Evolutionary conservation across 2,888 invertebrate species (phyloP).

Genomic region (Clepsis dumicolana): DNA sequence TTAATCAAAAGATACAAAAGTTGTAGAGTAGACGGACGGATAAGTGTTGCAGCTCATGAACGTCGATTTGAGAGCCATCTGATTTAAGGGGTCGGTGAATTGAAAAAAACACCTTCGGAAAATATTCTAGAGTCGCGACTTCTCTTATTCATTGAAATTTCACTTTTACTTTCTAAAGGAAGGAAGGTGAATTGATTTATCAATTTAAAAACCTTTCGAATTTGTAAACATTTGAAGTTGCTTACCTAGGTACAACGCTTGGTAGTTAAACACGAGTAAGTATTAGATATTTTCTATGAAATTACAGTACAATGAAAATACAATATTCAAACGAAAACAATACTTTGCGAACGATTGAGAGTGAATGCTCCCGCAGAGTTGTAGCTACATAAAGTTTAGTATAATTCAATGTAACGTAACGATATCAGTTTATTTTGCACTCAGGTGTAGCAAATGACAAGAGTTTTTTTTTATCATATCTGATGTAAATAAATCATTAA

Average conservation of each 20-base stretch:
- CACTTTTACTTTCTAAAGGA: constrained; percentile 2
- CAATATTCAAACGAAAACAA: not conserved
- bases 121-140: constrained; percentile 5
- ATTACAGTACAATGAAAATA: not conserved
- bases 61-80: not conserved
- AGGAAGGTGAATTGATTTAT: constrained; percentile 1
- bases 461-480: constrained; percentile 20
- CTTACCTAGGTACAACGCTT: not conserved
- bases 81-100: not conserved
- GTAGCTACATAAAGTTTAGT: not conserved
- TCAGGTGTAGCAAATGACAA: constrained; percentile 20
- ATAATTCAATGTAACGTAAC: not conserved
- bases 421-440: not conserved
- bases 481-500: constrained; percentile 34
- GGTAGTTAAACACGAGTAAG: too few species aligned
- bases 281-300: too few species aligned
- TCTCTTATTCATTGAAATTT: not conserved
- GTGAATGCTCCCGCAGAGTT: not conserved
- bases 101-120: not conserved
- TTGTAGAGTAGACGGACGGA: not conserved
- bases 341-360: not conserved
- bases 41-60: constrained; percentile 1
- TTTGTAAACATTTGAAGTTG: not conserved
- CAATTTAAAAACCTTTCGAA: not conserved
- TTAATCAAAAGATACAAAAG: not conserved